Evolutionary conservation across 2,113 vertebrate genomes (phyloP), one percentile per base, ranked within the genome.

Genomic region (Varanus salvator): DNA sequence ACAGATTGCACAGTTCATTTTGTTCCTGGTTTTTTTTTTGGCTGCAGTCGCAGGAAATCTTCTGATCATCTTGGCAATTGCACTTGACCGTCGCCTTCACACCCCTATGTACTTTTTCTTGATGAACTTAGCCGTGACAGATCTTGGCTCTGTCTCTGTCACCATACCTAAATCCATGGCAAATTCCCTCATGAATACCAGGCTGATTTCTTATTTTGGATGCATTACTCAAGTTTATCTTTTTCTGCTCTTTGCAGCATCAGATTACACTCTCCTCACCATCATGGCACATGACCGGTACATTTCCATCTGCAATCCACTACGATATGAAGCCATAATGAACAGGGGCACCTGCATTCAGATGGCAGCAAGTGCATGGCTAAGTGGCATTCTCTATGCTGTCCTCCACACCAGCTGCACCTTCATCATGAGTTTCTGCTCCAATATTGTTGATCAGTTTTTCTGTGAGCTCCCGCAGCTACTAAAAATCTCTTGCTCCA

Each of bases 391-490:
- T 82, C 23, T 89, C 52, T 89, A 89, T 75, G 78, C n/a, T 12
- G 14, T 74, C 17, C 3, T 89, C 27, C 87, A 89, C 17, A 89
- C 87, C 48, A 34, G 21, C 38, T 31, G n/a, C 27, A 89, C 69
- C 34, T 89, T 82, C 60, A 15, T n/a, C 23, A 89, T 74, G 15
- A 44, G 50, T 19, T 89, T 89, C 9, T 89, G 87, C 3, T 84
- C 90, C 85, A 91, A 93, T 27, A 15, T 72, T 60, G 81, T 91
- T 7, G 69, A 91, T 34, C 92, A 91, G 31, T 93, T 91, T 54
- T 91, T 93, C 52, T 93, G 92, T 80, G 87, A 93, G 44, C 64
- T 93, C 38, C 85, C 87, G 3, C 87, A 76, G 8, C 80, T 93
- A 21, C 38, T 93, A 52, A 89, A 89, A 48, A 74, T 93, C 11